Evolutionary conservation across 2,888 invertebrate species (phyloP).

Genomic region (Caenorhabditis uteleia): DNA sequence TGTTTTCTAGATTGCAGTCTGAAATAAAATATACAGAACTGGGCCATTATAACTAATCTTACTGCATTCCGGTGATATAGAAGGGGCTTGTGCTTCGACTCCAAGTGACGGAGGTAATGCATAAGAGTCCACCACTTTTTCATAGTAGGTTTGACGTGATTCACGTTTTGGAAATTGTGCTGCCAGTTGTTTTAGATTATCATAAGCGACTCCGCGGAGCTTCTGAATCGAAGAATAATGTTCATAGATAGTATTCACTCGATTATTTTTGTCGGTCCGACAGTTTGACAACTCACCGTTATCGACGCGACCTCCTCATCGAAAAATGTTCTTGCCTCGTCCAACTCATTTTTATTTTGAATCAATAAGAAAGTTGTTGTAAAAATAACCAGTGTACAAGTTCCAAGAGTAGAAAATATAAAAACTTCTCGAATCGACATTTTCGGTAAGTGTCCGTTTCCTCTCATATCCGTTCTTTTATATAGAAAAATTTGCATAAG

Average conservation of each 20-base stretch:
- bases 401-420: no score
- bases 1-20: slow-evolving; percentile 43
- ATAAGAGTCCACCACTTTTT: slow-evolving; percentile 31
- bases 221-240: slow-evolving; percentile 3
- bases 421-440: no score
- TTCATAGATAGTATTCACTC: not conserved
- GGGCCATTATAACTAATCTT: slow-evolving; percentile 1
- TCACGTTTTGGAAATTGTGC: not conserved
- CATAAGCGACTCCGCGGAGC: slow-evolving; percentile 24
- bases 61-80: slow-evolving; percentile 49
- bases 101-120: slow-evolving; percentile 27
- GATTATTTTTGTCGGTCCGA: no score
- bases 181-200: slow-evolving; percentile 10
- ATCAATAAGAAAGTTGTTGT: no score
- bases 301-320: no score
- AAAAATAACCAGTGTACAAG: no score
- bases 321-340: no score
- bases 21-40: slow-evolving; percentile 1
- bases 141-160: slow-evolving; percentile 37
- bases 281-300: no score
- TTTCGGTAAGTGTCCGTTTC: no score
- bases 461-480: no score
- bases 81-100: slow-evolving; percentile 41
- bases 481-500: no score
- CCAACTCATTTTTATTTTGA: no score